Conservation (phyloP, 2,888 invertebrate genomes). For the Coelopa pilipes region DNA sequence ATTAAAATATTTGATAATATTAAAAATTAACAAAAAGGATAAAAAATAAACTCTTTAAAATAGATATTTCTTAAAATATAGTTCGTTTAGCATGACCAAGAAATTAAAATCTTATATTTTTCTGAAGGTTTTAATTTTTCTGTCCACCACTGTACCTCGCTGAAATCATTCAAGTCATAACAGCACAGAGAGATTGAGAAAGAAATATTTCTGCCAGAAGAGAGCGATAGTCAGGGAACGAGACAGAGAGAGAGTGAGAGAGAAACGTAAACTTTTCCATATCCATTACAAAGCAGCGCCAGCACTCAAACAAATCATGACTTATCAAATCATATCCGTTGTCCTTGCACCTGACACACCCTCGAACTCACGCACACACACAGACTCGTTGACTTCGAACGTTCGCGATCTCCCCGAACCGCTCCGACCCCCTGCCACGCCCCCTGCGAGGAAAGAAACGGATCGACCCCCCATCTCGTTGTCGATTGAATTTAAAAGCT, state of each 20-base stretch:
- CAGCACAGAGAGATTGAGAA: neutral
- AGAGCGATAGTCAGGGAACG: too few species aligned
- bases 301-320: constrained; percentile 23
- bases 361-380: constrained; percentile 1
- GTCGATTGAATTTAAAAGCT: constrained; percentile 32
- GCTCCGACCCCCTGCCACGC: too few species aligned
- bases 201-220: too few species aligned
- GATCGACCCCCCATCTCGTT: neutral
- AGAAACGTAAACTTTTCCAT: neutral
- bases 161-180: constrained; percentile 30
- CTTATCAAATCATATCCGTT: constrained; percentile 20
- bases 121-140: neutral
- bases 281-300: constrained; percentile 20
- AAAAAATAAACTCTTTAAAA: too few species aligned
- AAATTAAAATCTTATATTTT: neutral
- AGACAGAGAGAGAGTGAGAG: too few species aligned
- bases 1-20: neutral
- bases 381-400: neutral
- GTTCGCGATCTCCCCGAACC: too few species aligned
- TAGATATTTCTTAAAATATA: too few species aligned
- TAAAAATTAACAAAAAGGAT: too few species aligned
- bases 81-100: neutral
- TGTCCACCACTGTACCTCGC: constrained; percentile 25
- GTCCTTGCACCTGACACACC: constrained; percentile 29
- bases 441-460: neutral